phyloP scores from a whole-genome alignment of 2,113 vertebrate species.

The Pholis gunnellus region DNA sequence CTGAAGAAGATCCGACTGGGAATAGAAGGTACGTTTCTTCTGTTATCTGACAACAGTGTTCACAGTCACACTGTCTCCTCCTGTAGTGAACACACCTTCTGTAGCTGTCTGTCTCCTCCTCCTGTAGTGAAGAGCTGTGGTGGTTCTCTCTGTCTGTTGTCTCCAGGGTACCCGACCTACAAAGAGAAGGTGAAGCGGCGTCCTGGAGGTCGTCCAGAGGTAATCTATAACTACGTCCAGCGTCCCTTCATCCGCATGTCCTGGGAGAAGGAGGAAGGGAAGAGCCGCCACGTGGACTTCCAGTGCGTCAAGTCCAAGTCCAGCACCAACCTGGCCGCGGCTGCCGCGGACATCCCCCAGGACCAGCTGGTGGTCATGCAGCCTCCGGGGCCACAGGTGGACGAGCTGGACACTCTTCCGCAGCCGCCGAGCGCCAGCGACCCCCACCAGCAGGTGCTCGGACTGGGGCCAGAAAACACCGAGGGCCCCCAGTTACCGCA shows the following conservation, averaged over 20 bases:
- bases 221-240: conserved; percentile 99
- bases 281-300: conserved; percentile 98
- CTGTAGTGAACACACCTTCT: no score
- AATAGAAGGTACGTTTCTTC: conserved; percentile 92
- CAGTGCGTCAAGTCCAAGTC: conserved; percentile 99
- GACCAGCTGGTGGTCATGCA: conserved; percentile 97
- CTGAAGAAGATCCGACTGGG: conserved; percentile 98
- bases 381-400: conserved; percentile 92
- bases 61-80: not conserved
- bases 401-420: conserved; percentile 96
- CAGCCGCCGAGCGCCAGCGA: conserved; percentile 40
- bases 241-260: conserved; percentile 99
- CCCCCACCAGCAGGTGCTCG: conserved; percentile 14
- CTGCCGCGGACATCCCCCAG: conserved; percentile 96
- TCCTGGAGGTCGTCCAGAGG: conserved; percentile 94
- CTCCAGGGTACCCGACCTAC: conserved; percentile 94
- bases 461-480: conserved; percentile 24
- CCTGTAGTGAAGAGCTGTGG: no score
- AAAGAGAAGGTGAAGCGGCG: conserved; percentile 99
- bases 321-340: conserved; percentile 95
- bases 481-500: conserved; percentile 51
- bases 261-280: conserved; percentile 99
- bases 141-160: not conserved
- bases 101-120: no score
- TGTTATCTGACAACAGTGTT: not conserved